phyloP scores from a whole-genome alignment of 1,140 invertebrate species.

The Philopotamus ludificatus region DNA sequence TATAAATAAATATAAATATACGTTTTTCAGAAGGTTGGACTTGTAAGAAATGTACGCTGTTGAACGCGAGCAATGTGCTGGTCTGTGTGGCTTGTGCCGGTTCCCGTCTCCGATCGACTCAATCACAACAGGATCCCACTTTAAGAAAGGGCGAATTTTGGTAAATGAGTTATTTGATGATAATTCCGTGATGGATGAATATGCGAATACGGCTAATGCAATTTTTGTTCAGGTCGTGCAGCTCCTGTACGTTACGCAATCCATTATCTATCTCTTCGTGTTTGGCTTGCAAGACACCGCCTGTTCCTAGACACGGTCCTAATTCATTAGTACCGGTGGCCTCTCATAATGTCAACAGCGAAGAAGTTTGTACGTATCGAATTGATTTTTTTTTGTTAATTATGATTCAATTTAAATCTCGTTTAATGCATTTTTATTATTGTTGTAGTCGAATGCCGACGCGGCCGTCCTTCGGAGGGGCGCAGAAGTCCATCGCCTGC shows the following conservation, averaged over 20 bases:
- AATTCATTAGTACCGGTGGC: slow-evolving; percentile 19
- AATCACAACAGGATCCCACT: slow-evolving; percentile 65
- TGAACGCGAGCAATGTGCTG: slow-evolving; percentile 68
- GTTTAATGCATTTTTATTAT: not conserved
- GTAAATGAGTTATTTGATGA: slow-evolving; percentile 43
- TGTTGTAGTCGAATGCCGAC: not conserved
- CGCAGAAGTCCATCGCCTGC: slow-evolving; percentile 30
- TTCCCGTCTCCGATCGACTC: slow-evolving; percentile 70
- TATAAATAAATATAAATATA: slow-evolving; percentile 4
- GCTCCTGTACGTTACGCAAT: slow-evolving; percentile 82
- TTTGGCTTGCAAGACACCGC: slow-evolving; percentile 73
- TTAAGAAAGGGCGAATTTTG: slow-evolving; percentile 75
- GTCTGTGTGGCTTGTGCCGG: slow-evolving; percentile 82
- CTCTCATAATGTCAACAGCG: slow-evolving; percentile 8
- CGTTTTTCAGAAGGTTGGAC: slow-evolving; percentile 63
- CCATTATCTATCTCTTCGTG: slow-evolving; percentile 68
- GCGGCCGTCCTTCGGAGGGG: not conserved
- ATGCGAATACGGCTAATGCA: not conserved
- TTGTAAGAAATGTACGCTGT: slow-evolving; percentile 83
- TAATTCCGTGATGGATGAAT: not conserved
- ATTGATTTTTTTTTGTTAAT: not conserved
- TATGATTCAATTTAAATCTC: not conserved
- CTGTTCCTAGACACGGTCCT: slow-evolving; percentile 48
- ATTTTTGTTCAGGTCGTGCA: slow-evolving; percentile 58
- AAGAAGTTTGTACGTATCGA: not conserved